Base-by-base conservation (phyloP, 2,113 vertebrate species). In the Actenoides lindsayi region DNA sequence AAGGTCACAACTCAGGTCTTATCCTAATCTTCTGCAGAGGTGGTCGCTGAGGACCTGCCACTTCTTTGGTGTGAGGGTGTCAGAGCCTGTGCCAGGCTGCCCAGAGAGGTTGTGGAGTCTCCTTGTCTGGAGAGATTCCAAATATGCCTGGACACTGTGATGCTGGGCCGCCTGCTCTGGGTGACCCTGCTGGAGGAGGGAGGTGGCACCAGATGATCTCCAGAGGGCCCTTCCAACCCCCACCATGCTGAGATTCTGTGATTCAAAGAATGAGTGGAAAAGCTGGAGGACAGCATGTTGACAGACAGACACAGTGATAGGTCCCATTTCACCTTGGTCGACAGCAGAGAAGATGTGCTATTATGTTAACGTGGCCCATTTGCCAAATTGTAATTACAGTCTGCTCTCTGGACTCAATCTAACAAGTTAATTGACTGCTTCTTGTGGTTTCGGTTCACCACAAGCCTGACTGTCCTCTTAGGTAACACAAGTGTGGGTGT, bases 401-500 rank as follows among this genome's bases (percentile, higher is more conserved):
- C 57, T 80, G 65, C 63, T 81, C 74, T 75, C 50, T 64, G 65
- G 74, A 84, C 83, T 88, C 68, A 44, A 56, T 63, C 57, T 88
- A 87, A 80, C 68, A 35, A 54, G 57, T 54, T 90, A 80, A 88
- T 71, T 67, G 68, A 35, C 68, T 71, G 68, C 41, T 76, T 54
- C 54, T 51, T 93, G 90, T 65, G 79, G 83, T 79, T 93, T 65
- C 35, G 83, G 68, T 75, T 75, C 24, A 76, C 91, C 91, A 44
- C 83, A 87, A 73, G n/a, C 71, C 87, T 76, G 39, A 68, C 86
- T 83, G 75, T 71, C 83, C 74, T 90, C 94, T 88, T 87, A 76
- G 91, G 79, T 90, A 93, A 95, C 71, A 41, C 35, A 24, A 39
- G 51, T 2, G 41, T 62, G 79, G 68, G 87, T 67, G 83, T 79